phyloP scores from a whole-genome alignment of 2,113 vertebrate genomes.

The Cygnus atratus region DNA sequence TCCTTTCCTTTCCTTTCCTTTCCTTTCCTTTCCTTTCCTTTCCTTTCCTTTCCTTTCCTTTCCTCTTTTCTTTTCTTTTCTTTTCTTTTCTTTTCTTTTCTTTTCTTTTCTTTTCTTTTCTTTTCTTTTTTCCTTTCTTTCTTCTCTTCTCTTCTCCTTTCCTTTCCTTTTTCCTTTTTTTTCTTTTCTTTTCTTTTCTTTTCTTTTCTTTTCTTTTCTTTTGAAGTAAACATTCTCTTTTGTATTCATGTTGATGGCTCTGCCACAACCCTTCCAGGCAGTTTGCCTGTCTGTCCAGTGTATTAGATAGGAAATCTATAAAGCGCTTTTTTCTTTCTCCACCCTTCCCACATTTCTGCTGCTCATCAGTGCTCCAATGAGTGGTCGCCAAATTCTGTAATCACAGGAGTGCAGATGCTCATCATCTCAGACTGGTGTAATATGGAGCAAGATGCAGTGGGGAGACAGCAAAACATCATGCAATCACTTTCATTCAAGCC shows the following conservation, averaged over 20 bases:
- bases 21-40: too few relatives aligned
- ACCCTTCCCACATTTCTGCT: neutral
- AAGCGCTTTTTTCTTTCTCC: neutral
- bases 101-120: too few relatives aligned
- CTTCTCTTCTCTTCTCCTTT: too few relatives aligned
- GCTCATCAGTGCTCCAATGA: neutral
- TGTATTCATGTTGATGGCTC: neutral
- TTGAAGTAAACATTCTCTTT: constrained; percentile 6
- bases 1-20: too few relatives aligned
- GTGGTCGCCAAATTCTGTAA: neutral
- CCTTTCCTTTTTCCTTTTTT: too few relatives aligned
- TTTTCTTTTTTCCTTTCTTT: too few relatives aligned
- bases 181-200: too few relatives aligned
- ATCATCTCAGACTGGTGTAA: neutral
- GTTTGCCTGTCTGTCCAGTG: neutral
- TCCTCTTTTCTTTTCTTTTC: too few relatives aligned
- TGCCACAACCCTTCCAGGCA: neutral
- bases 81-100: too few relatives aligned
- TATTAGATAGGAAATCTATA: neutral
- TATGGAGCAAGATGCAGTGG: neutral
- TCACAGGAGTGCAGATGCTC: neutral
- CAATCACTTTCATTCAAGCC: neutral
- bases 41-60: too few relatives aligned
- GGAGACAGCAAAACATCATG: neutral
- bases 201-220: neutral